A percentile compares a stretch with the other conserved stretches of the same genome.
These are phyloP conservation scores for Megatriorchis doriae DNA, from an alignment of 2,113 vertebrate species.

Conservation along the genomic window DNA sequence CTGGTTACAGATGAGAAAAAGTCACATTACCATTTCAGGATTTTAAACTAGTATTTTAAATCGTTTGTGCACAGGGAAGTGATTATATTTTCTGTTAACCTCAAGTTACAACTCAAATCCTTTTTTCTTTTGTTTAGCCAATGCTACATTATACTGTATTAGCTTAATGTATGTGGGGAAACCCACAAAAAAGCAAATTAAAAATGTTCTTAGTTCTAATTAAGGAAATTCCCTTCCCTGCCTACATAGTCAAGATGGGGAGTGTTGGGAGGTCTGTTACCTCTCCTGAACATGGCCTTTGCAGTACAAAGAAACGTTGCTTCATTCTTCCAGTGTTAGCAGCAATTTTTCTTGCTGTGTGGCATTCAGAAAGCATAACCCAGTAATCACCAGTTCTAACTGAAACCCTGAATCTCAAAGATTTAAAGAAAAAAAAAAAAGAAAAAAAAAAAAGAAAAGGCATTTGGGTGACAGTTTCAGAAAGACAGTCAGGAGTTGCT, in stretches of 20 bases:
- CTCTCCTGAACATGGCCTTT: neutral
- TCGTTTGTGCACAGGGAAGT: neutral
- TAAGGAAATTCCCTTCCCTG: neutral
- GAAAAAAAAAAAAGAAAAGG: no score
- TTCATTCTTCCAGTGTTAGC: neutral
- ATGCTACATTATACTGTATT: neutral
- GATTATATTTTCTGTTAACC: neutral
- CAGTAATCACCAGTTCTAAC: neutral
- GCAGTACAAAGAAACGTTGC: neutral
- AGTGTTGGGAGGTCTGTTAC: neutral
- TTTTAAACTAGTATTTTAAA: neutral
- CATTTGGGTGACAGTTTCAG: neutral
- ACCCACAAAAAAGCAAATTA: neutral
- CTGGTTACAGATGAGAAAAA: neutral
- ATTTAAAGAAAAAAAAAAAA: neutral
- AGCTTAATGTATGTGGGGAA: neutral
- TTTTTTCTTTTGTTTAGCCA: neutral
- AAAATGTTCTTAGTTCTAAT: neutral
- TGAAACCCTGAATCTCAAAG: neutral
- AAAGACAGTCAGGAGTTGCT: no score
- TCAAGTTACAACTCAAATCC: neutral
- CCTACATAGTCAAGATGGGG: neutral
- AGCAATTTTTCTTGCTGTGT: neutral
- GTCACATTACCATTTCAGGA: neutral
- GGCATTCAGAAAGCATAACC: neutral